Percentiles rank a stretch among this genome's conserved stretches.
phyloP scores from a whole-genome alignment of 1,140 invertebrate genomes.

The Holcopasites calliopsidis region DNA sequence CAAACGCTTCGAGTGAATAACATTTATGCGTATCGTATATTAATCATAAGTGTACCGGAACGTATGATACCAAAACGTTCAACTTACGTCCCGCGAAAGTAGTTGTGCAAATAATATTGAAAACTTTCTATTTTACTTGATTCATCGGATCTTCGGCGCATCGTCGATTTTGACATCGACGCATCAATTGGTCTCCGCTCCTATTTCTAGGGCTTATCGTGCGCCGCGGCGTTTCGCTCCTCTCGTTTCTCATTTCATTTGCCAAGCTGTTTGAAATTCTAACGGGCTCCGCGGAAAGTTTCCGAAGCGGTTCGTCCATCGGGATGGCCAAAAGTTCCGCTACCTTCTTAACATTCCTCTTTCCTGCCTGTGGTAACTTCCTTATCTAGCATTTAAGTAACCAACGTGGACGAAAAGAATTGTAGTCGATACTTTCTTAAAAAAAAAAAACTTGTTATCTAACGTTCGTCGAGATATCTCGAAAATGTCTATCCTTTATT shows the following conservation, averaged over 20 bases:
- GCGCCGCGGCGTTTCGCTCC: not conserved
- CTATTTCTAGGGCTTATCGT: not conserved
- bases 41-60: no score
- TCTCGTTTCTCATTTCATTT: slow-evolving; percentile 17
- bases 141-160: not conserved
- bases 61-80: no score
- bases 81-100: no score
- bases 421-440: no score
- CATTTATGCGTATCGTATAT: no score
- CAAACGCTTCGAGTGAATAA: not conserved
- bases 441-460: not conserved
- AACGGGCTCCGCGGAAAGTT: slow-evolving; percentile 41
- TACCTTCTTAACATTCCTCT: slow-evolving; percentile 67
- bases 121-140: not conserved
- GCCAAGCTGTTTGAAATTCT: slow-evolving; percentile 35
- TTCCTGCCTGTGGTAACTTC: slow-evolving; percentile 62
- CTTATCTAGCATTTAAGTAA: slow-evolving; percentile 55
- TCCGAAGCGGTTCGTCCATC: slow-evolving; percentile 33
- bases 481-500: no score
- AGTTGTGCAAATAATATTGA: not conserved
- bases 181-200: not conserved
- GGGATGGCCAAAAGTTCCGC: slow-evolving; percentile 65
- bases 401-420: not conserved
- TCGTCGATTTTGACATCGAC: not conserved
- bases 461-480: not conserved